phyloP scores from a whole-genome alignment of 2,113 vertebrate genomes.

The Collichthys lucidus region DNA sequence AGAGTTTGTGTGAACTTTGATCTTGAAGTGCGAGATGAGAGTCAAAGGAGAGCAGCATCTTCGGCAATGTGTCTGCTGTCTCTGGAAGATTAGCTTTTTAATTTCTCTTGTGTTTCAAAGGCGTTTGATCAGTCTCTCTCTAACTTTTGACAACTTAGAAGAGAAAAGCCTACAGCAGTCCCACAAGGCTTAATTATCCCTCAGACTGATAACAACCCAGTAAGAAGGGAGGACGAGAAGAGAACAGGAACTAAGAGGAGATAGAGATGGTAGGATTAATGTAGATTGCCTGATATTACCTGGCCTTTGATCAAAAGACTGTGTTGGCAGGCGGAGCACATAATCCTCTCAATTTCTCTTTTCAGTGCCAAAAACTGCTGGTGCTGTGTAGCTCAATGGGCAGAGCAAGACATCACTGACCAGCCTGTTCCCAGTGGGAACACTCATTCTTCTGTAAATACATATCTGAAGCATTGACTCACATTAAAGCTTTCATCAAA shows the following conservation, averaged over 20 bases:
- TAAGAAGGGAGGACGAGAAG: slow-evolving; percentile 44
- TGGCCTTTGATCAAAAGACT: slow-evolving; percentile 71
- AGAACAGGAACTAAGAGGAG: slow-evolving; percentile 38
- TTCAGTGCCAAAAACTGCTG: slow-evolving; percentile 48
- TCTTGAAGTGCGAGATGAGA: slow-evolving; percentile 14
- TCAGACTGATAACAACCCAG: slow-evolving; percentile 57
- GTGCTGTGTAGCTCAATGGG: slow-evolving; percentile 28
- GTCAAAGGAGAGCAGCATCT: slow-evolving; percentile 29
- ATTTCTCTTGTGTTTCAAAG: slow-evolving; percentile 49
- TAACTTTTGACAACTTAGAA: slow-evolving; percentile 64
- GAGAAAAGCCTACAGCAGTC: slow-evolving; percentile 59
- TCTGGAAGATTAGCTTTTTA: slow-evolving; percentile 36
- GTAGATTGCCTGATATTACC: slow-evolving; percentile 66
- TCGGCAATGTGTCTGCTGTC: slow-evolving; percentile 29
- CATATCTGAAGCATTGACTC: slow-evolving; percentile 7
- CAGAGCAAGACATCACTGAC: slow-evolving; percentile 40
- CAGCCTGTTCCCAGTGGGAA: background rate
- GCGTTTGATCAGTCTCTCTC: slow-evolving; percentile 68
- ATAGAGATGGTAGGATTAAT: slow-evolving; percentile 57
- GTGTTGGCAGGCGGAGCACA: slow-evolving; percentile 72
- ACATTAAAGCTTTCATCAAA: slow-evolving; percentile 8
- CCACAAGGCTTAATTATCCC: slow-evolving; percentile 74
- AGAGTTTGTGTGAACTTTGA: slow-evolving; percentile 4
- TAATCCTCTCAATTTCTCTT: slow-evolving; percentile 52
- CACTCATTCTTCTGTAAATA: background rate